Percentiles rank a stretch among this genome's conserved stretches.
phyloP scores from a whole-genome alignment of 1,140 invertebrate genomes.

The Dicyema japonicum region DNA sequence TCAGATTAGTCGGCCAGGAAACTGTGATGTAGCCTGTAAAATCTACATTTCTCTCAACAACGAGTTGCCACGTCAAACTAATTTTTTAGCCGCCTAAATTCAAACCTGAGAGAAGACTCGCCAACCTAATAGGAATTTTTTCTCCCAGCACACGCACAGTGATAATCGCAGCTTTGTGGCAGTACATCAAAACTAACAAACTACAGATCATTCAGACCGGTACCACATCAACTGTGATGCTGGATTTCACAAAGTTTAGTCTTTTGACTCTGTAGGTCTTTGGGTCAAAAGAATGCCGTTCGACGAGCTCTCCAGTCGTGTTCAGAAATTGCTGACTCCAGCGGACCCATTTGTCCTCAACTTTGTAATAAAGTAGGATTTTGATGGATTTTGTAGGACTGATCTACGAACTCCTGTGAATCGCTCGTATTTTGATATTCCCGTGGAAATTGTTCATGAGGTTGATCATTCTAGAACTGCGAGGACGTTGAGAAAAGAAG shows the following conservation, averaged over 20 bases:
- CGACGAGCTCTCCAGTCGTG: constrained; percentile 72
- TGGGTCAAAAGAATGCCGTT: constrained; percentile 73
- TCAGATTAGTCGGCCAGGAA: constrained; percentile 28
- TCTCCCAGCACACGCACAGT: constrained; percentile 83
- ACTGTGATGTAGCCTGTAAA: background rate
- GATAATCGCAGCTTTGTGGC: constrained; percentile 89
- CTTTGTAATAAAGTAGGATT: constrained; percentile 51
- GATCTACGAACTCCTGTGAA: too few species aligned
- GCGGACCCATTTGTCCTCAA: constrained; percentile 94
- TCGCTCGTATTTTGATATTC: constrained; percentile 93
- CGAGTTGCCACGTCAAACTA: background rate
- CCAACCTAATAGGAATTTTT: constrained; percentile 65
- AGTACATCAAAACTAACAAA: constrained; percentile 81
- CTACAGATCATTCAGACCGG: constrained; percentile 39
- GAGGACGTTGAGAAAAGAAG: constrained; percentile 1
- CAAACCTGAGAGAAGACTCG: constrained; percentile 69
- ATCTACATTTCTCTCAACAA: constrained; percentile 3
- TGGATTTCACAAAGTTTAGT: constrained; percentile 58
- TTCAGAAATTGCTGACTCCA: constrained; percentile 71
- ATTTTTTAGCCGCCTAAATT: constrained; percentile 47
- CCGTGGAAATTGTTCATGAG: constrained; percentile 76
- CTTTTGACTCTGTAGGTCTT: constrained; percentile 36
- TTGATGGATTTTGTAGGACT: too few species aligned
- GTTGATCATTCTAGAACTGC: background rate
- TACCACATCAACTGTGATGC: constrained; percentile 89